Evolutionary conservation across 2,113 vertebrate genomes (phyloP), one percentile per base, ranked within the genome.

Genomic region (Erpornis zantholeuca): DNA sequence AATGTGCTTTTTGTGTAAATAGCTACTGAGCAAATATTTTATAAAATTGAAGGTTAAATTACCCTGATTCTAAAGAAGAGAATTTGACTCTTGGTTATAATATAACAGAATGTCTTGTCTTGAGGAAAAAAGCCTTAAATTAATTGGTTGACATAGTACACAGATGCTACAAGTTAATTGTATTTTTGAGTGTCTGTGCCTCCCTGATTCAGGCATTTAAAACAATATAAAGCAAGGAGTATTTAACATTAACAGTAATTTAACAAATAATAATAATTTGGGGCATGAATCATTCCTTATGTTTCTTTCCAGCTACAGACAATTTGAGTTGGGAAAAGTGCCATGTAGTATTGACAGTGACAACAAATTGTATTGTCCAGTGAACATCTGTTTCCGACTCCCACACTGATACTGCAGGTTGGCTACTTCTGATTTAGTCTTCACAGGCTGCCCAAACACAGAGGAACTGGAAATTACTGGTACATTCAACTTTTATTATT

Each of bases 331-430:
- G 98, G 98, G 98, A 98, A 97, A 94, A 96, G 93, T 97, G 98
- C 98, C 98, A 98, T 92, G 59, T 91, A 96, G 96, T 96, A 97
- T 98, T 78, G 96, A 97, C 97, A 94, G 97, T 97, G 98, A 98
- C 98, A 98, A 98, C 97, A 98, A 98, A 98, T 98, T 95, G 97
- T 94, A 98, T 98, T 98, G 98, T 98, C 95, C 76, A 0, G 45
- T 66, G 97, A 97, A 98, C 98, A 98, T 98, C 98, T 98, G 98
- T 98, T 99, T 99, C 98, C 98, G 97, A 97, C 97, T 97, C 98
- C 97, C 97, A 97, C 97, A 95, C 96, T 97, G 97, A 97, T 98
- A 97, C 38, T 95, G 93, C 96, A 92, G 96, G 96, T 97, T 75
- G 88, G 69, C 90, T 82, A 90, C 90, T 96, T 92, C 86, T 94